phyloP scores from a whole-genome alignment of 2,113 vertebrate genomes.

The Austrofundulus limnaeus region DNA sequence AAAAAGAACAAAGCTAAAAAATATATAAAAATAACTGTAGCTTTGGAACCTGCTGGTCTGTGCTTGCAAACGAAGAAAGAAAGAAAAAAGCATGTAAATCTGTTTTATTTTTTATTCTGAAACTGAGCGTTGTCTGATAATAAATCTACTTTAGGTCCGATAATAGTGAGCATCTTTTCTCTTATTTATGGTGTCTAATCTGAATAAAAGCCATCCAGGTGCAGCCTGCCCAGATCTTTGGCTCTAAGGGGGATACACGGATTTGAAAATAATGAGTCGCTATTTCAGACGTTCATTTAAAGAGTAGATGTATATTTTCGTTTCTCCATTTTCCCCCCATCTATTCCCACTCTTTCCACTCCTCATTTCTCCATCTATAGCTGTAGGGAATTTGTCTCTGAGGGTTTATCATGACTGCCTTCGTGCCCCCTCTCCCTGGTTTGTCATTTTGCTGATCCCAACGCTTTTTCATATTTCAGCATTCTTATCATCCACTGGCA shows the following conservation, averaged over 20 bases:
- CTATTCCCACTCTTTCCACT: conserved; percentile 21
- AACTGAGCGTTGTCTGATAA: conserved; percentile 1
- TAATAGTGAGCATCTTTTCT: not conserved
- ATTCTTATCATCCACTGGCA: conserved; percentile 76
- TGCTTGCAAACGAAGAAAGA: not conserved
- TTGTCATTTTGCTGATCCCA: conserved; percentile 76
- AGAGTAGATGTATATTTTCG: conserved; percentile 34
- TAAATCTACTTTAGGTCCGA: conserved; percentile 24
- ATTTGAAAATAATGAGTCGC: conserved; percentile 36
- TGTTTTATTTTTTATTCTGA: conserved; percentile 6
- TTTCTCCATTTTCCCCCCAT: conserved; percentile 20
- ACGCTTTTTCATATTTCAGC: conserved; percentile 77
- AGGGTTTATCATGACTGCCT: conserved; percentile 71
- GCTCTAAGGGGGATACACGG: conserved; percentile 5
- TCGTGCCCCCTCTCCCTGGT: conserved; percentile 40
- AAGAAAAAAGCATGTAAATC: not conserved
- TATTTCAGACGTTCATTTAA: conserved; percentile 44
- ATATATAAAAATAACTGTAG: no score
- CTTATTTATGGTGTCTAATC: conserved; percentile 3
- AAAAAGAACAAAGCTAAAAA: conserved; percentile 28
- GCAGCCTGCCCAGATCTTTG: conserved; percentile 12
- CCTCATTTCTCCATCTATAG: conserved; percentile 48
- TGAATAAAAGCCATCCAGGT: conserved; percentile 12
- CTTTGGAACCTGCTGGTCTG: conserved; percentile 4
- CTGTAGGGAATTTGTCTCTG: conserved; percentile 66